phyloP scores from a whole-genome alignment of 2,797 vertebrate species.

The Schizothorax lantsangensis region DNA sequence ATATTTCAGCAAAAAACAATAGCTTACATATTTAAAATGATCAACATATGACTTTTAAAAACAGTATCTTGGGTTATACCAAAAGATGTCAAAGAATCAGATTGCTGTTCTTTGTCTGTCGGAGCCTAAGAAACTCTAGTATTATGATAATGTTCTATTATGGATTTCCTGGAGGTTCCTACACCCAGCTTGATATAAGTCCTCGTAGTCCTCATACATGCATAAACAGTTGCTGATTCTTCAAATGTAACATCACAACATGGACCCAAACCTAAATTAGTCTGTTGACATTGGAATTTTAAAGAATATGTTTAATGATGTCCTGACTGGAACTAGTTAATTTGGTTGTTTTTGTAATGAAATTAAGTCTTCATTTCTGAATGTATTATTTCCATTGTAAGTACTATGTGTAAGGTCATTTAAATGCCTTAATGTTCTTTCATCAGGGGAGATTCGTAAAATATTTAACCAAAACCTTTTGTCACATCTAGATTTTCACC shows the following conservation, averaged over 20 bases:
- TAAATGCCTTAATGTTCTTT: not conserved
- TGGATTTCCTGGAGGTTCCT: conserved; percentile 15
- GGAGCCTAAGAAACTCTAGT: too few relatives aligned
- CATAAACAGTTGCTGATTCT: not conserved
- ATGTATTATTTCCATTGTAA: not conserved
- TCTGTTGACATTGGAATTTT: not conserved
- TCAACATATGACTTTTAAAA: not conserved
- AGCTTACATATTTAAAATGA: not conserved
- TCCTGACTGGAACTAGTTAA: not conserved
- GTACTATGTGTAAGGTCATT: not conserved
- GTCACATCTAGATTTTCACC: not conserved
- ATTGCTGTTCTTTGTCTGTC: not conserved
- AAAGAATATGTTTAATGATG: not conserved
- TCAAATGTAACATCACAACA: conserved; percentile 12
- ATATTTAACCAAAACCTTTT: not conserved
- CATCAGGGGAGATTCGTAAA: not conserved
- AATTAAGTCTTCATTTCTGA: too few relatives aligned
- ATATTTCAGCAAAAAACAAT: not conserved
- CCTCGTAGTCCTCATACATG: conserved; percentile 21
- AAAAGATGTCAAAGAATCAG: not conserved
- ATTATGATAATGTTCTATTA: conserved; percentile 23
- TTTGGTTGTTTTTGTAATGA: too few relatives aligned
- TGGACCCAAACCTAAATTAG: not conserved
- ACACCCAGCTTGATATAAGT: not conserved
- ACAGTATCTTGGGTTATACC: not conserved